These are phyloP conservation scores for Sarcophaga carnaria DNA, from an alignment of 2,888 invertebrate genomes.

Conservation along the genomic window DNA sequence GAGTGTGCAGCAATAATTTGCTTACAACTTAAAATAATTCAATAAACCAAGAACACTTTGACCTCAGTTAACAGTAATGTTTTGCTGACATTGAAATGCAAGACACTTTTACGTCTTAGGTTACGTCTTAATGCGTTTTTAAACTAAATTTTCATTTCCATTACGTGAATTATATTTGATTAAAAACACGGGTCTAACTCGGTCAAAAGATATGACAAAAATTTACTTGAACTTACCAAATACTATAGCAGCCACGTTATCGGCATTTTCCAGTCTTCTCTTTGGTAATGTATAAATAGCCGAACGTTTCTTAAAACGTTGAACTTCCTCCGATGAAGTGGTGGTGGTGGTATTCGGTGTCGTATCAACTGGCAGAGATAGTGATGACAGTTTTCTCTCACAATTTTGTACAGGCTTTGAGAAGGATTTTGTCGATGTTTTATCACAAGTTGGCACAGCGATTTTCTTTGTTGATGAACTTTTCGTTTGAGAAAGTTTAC, in stretches of 20 bases:
- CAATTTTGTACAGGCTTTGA: neutral
- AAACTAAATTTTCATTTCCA: too few relatives aligned
- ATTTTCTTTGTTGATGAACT: constrained; percentile 49
- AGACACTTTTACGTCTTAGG: too few relatives aligned
- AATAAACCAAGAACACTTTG: too few relatives aligned
- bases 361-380: neutral
- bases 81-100: too few relatives aligned
- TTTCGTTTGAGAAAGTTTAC: constrained; percentile 55
- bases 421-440: constrained; percentile 15
- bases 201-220: neutral
- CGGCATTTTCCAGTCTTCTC: constrained; percentile 66
- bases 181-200: too few relatives aligned
- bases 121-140: too few relatives aligned
- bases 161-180: too few relatives aligned
- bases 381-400: neutral
- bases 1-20: too few relatives aligned
- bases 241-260: constrained; percentile 39
- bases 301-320: constrained; percentile 77
- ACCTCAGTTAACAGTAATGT: too few relatives aligned
- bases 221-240: constrained; percentile 33
- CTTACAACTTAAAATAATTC: too few relatives aligned
- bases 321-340: constrained; percentile 71
- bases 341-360: constrained; percentile 63
- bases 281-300: constrained; percentile 80
- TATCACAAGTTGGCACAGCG: constrained; percentile 32